Conservation (phyloP, 1,140 invertebrate species). For the Euborellia annulipes region DNA sequence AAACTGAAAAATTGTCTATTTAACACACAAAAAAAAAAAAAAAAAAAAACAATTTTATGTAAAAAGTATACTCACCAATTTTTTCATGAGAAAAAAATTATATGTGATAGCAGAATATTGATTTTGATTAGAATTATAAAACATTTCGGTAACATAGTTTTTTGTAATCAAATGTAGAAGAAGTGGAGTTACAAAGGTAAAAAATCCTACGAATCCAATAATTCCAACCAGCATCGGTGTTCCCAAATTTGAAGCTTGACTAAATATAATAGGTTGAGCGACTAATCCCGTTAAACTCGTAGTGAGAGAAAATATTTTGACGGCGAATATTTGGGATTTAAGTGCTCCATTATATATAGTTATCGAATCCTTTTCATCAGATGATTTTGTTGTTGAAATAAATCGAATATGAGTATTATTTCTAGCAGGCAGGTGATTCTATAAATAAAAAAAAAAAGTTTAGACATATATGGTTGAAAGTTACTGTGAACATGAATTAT, state of each 20-base stretch:
- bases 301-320: conserved; percentile 67
- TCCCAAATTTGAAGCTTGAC: conserved; percentile 37
- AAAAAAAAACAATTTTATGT: conserved; percentile 6
- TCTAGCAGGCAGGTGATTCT: no score
- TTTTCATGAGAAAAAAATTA: conserved; percentile 43
- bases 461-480: no score
- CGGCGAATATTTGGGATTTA: conserved; percentile 42
- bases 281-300: conserved; percentile 51
- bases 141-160: conserved; percentile 65
- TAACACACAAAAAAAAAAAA: no score
- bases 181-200: conserved; percentile 67
- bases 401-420: no score
- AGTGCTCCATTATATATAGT: conserved; percentile 47
- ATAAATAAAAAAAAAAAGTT: no score
- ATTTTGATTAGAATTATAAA: conserved; percentile 45
- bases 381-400: background rate
- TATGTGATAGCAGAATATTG: conserved; percentile 53
- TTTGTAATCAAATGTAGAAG: conserved; percentile 67
- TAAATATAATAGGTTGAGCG: conserved; percentile 54
- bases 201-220: conserved; percentile 51
- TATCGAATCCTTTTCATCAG: background rate
- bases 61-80: conserved; percentile 39
- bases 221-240: conserved; percentile 38
- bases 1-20: no score
- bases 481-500: no score